Base-by-base conservation (phyloP, 2,888 invertebrate species). In the Ichneumoninae sp. region DNA sequence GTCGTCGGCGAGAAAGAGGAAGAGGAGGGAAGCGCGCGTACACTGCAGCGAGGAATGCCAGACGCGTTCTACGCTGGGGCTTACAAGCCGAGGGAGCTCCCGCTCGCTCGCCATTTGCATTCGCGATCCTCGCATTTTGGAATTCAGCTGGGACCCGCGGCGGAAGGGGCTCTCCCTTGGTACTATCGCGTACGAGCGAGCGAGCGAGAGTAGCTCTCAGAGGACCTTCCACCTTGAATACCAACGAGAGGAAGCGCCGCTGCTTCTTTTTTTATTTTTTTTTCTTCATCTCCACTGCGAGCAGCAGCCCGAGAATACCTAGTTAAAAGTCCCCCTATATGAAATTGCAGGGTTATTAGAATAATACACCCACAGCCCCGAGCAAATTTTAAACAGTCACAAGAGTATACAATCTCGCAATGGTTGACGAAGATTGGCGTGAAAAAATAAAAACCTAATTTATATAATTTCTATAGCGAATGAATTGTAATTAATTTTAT, bases 101-200 rank as follows among this genome's bases (percentile, higher is more conserved):
- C 2, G 68, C 57, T 77, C 75, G 36, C 85, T 85, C 87, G 88
- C 87, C 86, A 89, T 91, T 92, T 91, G 90, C 91, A 92, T 92
- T 91, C 90, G 89, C 90, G 89, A 90, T 90, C 86, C 83, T 76
- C 74, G 44, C 84, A 79, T 87, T 88, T 88, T 84, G 81, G 83
- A 86, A 88, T 88, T 82, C 84, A 85, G 79, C 84, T 76, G 84
- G 66, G 84, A 85, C 82, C 74, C 71, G 44, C 77, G 40, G 68
- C 50, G 50, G 60, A 75, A 78, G 66, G 65, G 65, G 70, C 81
- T 69, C 81, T 52, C 22, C 26, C 60, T 62, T 69, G 79, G 30
- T 75, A 54, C 26, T 71, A 50, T 71, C 36, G 52, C 13, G 70
- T 69, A 33, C 74, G 44, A 33, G 71, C 60, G 40, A 72, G 36